Base-by-base conservation (phyloP, 2,797 vertebrate species). In the Acrossocheilus wenchowensis region DNA sequence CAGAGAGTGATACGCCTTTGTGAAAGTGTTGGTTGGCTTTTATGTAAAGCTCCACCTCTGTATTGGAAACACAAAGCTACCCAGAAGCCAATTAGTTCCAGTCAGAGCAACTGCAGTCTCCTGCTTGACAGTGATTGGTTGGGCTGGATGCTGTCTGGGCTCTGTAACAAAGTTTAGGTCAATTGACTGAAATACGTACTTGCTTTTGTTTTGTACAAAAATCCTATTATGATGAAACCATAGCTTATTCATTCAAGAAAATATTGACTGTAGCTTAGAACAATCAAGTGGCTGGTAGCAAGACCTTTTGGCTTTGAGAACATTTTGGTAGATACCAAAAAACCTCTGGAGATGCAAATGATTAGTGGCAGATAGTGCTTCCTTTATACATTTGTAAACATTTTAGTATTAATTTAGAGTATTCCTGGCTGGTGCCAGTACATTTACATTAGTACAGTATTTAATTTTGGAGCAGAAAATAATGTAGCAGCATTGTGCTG, bases 11-110 rank as follows among this genome's bases (percentile, higher is more conserved):
- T 78, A 48, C 1, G 50, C 26, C 12, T 72, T 48, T 57, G 66
- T 57, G 66, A 85, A 69, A 48, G 75, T 60, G 83, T 62, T 79
- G 77, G 48, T 85, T 79, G 34, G 75, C 66, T 79, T 79, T 72
- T 69, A 85, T 72, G 39, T 85, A 78, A 62, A 79, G 84, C 77
- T 85, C 50, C 66, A 79, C 77, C 77, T 79, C 75, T 79, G 84
- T 85, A 79, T 79, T 85, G 75, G 84, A 85, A 79, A 85, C 77
- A 85, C 66, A 85, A 85, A 85, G 84, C 84, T 71, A 85, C 84
- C 19, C 77, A 71, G 77, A 85, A 85, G 77, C 75, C 83, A 85
- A 85, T 85, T 85, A 71, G 83, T 85, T 85, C 50, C 83, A 79
- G 83, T 79, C 83, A 71, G 26, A 71, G 77, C 77, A 85, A 85